Evolutionary conservation across 2,113 vertebrate genomes (phyloP).

Genomic region (Nothobranchius furzeri): DNA sequence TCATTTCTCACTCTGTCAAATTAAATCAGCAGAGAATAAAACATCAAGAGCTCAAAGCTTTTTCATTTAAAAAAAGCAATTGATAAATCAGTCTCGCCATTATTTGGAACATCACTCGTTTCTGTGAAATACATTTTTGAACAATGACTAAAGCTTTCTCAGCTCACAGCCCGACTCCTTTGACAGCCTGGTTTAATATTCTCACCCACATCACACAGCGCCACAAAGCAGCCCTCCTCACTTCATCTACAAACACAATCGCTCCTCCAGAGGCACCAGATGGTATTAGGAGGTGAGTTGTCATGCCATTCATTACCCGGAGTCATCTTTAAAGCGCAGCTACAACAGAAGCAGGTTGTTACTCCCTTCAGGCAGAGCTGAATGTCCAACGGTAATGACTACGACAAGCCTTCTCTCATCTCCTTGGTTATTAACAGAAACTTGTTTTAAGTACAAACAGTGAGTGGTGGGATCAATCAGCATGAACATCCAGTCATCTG

Average conservation of each 20-base stretch:
- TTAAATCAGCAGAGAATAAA: background rate
- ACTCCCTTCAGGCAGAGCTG: constrained; percentile 1
- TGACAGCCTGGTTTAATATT: constrained; percentile 24
- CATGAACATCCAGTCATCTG: constrained; percentile 8
- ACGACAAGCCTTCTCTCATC: constrained; percentile 18
- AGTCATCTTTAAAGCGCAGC: constrained; percentile 42
- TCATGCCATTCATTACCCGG: constrained; percentile 51
- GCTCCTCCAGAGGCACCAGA: constrained; percentile 44
- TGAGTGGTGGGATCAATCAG: constrained; percentile 49
- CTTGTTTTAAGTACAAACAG: background rate
- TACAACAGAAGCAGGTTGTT: background rate
- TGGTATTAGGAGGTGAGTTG: constrained; percentile 35
- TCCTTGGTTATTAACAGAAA: constrained; percentile 16
- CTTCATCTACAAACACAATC: constrained; percentile 28
- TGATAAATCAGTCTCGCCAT: background rate
- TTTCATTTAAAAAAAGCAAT: background rate
- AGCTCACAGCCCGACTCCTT: constrained; percentile 8
- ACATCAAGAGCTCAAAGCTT: background rate
- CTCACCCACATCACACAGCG: constrained; percentile 20
- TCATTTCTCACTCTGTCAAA: background rate
- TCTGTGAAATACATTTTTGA: background rate
- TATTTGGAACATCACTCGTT: background rate
- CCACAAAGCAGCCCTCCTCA: constrained; percentile 31
- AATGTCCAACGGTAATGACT: constrained; percentile 38
- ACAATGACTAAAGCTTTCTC: background rate